A percentile compares a stretch with the other conserved stretches of the same genome.
These are phyloP conservation scores for Xenus cinereus DNA, from an alignment of 2,113 vertebrate genomes.

Conservation along the genomic window DNA sequence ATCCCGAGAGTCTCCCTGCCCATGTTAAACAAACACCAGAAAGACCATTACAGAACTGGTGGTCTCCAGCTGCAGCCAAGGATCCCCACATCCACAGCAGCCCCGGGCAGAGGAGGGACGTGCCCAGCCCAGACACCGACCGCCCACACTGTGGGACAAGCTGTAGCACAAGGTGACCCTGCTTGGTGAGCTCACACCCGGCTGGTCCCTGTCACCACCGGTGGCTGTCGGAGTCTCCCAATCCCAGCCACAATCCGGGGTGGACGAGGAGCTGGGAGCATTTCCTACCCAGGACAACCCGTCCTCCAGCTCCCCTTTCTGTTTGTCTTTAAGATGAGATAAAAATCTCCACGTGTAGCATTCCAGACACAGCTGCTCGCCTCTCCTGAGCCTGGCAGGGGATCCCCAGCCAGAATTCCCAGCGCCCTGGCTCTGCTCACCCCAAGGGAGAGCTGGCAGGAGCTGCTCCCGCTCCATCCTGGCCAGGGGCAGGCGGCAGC, in stretches of 20 bases:
- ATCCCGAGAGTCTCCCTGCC: not conserved
- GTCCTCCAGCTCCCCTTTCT: not conserved
- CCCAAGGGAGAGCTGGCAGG: not conserved
- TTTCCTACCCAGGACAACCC: not conserved
- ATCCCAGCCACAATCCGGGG: accelerated
- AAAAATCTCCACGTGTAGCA: not conserved
- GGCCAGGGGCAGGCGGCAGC: not conserved
- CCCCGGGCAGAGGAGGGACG: not conserved
- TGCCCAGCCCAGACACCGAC: accelerated
- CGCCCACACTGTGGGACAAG: not conserved
- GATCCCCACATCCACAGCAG: not conserved
- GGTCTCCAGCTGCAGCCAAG: not conserved
- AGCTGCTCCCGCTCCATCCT: not conserved
- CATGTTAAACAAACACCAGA: not conserved
- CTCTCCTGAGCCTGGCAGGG: not conserved
- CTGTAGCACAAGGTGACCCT: not conserved
- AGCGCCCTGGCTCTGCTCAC: not conserved
- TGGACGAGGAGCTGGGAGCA: not conserved
- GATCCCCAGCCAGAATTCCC: not conserved
- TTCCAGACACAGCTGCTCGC: not conserved
- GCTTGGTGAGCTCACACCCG: accelerated
- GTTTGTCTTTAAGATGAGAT: not conserved
- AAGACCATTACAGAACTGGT: not conserved
- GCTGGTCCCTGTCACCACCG: not conserved
- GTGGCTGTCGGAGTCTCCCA: accelerated